Base-by-base conservation (phyloP, 1,140 invertebrate species). In the Tetragnatha versicolor region DNA sequence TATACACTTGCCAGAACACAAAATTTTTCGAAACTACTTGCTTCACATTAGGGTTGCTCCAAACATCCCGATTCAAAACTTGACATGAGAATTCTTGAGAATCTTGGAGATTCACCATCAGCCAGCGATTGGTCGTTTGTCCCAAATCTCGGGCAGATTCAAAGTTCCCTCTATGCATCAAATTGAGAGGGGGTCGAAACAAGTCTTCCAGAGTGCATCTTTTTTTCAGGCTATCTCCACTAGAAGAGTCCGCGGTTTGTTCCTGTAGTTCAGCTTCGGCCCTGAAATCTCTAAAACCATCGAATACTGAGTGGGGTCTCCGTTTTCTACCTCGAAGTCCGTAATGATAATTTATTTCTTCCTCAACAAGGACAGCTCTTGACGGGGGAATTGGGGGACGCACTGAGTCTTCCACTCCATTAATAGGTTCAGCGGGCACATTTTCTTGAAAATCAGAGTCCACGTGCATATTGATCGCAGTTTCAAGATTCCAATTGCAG, bases 21-120 rank as follows among this genome's bases (percentile, higher is more conserved):
- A 94, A 93, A 85, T 92, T 89, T 80, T 91, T 88, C 61, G 89
- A 88, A 22, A 93, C 85, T 55, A 94, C 87, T 53, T 88, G 88
- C 76, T 91, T 90, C 1, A 93, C 89, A 76, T 90, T 88, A 63
- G 85, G 84, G 80, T 90, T 89, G 2, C 91, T 90, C 93, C 93
- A 94, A 1, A 94, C 89, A 85, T 94, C 93, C 61, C 93, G 86
- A 85, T 93, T 94, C 3, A 94, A 85, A 5, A 91, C 88, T 85
- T 93, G 92, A 81, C 89, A 90, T 10, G 89, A 85, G 86, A 94
- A 94, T 85, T 93, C 92, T 81, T 89, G 86, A 25, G 91, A 88
- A 86, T 93, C 90, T 85, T 94, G 93, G 3, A 94, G 88, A 85
- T 94, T 93, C 0, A 94, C 91, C 81, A 94, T 86, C 14, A 94